Conservation (phyloP, 92 coral and sea anemone species). For the Heteractis magnifica region DNA sequence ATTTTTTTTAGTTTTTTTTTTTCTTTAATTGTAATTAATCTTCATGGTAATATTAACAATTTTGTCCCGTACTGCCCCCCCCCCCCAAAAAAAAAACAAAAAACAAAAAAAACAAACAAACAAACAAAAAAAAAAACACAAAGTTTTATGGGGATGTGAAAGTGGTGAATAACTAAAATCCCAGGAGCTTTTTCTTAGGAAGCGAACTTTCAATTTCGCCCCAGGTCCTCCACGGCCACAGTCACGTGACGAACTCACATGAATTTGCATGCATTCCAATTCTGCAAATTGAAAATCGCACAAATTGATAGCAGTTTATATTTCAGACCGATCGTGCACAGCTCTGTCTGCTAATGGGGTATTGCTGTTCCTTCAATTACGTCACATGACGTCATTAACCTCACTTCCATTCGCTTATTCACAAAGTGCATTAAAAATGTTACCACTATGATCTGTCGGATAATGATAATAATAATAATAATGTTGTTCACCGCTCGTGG, state of each 20-base stretch:
- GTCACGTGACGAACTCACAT: background rate
- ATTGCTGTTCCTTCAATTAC: background rate
- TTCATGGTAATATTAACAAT: too few species aligned
- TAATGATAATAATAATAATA: background rate
- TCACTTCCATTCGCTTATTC: slow-evolving; percentile 8
- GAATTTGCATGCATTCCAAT: background rate
- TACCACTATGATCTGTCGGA: background rate
- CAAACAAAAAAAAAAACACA: too few species aligned
- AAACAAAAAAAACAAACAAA: too few species aligned
- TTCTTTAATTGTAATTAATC: too few species aligned
- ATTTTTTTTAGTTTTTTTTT: too few species aligned
- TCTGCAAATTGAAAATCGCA: background rate
- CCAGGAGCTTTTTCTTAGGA: too few species aligned
- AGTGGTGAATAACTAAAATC: too few species aligned
- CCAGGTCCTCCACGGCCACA: background rate
- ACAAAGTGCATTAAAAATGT: background rate
- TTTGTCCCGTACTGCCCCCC: too few species aligned
- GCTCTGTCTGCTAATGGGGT: background rate
- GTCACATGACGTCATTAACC: background rate
- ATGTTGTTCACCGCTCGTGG: slow-evolving; percentile 5
- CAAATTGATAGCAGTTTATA: background rate
- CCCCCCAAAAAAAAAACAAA: too few species aligned
- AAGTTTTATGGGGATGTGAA: too few species aligned
- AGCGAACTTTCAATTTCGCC: background rate
- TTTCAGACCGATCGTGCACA: background rate